Percentiles rank a stretch among this genome's conserved stretches.
Evolutionary conservation across 2,888 invertebrate species (phyloP).

Genomic region (Plagodis pulveraria): DNA sequence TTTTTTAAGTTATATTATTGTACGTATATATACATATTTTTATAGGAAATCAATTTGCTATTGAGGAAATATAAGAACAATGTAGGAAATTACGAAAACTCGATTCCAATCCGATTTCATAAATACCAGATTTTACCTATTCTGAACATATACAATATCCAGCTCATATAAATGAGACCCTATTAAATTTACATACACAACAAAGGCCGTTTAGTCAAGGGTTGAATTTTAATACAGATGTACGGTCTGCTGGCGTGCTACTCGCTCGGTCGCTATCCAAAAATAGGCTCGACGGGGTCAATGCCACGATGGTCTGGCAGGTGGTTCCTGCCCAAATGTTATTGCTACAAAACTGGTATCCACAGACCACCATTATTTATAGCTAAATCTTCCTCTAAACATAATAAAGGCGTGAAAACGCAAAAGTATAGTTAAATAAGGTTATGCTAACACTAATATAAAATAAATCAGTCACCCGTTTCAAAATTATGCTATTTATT

Average conservation of each 20-base stretch:
- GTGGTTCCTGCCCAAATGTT: conserved; percentile 37
- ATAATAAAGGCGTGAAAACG: conserved; percentile 4
- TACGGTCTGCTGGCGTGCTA: conserved; percentile 30
- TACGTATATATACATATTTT: too few relatives aligned
- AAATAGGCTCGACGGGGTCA: conserved; percentile 48
- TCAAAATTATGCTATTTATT: neutral
- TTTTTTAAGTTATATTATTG: too few relatives aligned
- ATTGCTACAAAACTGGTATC: conserved; percentile 28
- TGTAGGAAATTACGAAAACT: neutral
- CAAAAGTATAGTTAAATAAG: conserved; percentile 1
- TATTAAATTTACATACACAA: conserved; percentile 38
- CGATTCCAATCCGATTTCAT: neutral
- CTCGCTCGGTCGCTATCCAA: conserved; percentile 41
- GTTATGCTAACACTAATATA: neutral
- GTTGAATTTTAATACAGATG: conserved; percentile 41
- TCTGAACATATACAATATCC: conserved; percentile 27
- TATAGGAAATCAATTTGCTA: too few relatives aligned
- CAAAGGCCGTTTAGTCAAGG: conserved; percentile 38
- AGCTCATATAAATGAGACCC: conserved; percentile 32
- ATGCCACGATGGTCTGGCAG: conserved; percentile 45
- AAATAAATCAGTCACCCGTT: neutral
- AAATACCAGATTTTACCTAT: conserved; percentile 21
- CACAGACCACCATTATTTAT: conserved; percentile 16
- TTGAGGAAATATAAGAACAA: too few relatives aligned
- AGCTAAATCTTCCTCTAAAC: conserved; percentile 17